Conservation (phyloP, 2,113 vertebrate genomes). For the Peucedramus taeniatus region DNA sequence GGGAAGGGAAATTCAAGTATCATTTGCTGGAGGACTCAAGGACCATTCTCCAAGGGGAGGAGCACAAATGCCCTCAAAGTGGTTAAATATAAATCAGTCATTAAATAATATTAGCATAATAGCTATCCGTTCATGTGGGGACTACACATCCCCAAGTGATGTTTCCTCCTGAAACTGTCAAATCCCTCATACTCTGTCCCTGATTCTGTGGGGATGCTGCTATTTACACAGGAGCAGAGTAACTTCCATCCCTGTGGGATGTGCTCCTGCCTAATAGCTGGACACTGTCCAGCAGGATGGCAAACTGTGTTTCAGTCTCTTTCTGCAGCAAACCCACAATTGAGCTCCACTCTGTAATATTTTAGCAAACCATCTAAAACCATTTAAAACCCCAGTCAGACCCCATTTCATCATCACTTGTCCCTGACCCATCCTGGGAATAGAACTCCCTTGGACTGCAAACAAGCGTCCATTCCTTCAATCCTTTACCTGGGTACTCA, state of each 20-base stretch:
- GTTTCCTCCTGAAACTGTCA: not conserved
- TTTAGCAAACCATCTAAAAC: not conserved
- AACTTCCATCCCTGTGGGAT: not conserved
- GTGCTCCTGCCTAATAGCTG: not conserved
- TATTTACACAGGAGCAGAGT: not conserved
- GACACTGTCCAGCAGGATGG: not conserved
- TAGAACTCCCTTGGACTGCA: too few relatives aligned
- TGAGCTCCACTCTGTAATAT: not conserved
- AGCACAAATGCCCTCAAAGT: not conserved
- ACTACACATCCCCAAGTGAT: not conserved
- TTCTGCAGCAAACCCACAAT: not conserved
- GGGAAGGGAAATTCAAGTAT: not conserved
- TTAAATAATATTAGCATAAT: slow-evolving; percentile 1
- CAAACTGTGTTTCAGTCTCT: not conserved
- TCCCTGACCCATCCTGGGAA: too few relatives aligned
- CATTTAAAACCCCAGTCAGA: too few relatives aligned
- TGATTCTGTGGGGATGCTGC: not conserved
- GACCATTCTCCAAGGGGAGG: not conserved
- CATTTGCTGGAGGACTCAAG: not conserved
- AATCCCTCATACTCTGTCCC: not conserved
- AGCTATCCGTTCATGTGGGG: not conserved
- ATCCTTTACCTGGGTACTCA: too few relatives aligned
- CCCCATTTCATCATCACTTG: too few relatives aligned
- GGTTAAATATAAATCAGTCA: not conserved
- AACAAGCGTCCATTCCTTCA: too few relatives aligned